Evolutionary conservation across 2,888 invertebrate species (phyloP), one percentile per base, ranked within the genome.

Genomic region (Dynastes maya): DNA sequence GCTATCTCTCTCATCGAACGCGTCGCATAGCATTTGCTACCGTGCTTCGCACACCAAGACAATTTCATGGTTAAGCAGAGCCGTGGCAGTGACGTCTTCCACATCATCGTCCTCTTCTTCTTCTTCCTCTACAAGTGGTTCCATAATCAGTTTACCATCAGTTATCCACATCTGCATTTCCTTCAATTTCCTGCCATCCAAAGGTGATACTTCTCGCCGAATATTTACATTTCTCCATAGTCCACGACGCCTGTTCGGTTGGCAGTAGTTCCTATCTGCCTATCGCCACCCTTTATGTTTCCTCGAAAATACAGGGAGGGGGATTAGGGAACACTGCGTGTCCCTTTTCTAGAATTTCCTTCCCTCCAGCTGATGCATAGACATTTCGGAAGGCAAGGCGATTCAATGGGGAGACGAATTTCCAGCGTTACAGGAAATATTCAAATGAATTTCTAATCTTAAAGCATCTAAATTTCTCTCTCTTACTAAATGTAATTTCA

Each of bases 391-490:
- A 63, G 65, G 53, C 58, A 55, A 55, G 63, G 51, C 63, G 53
- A 55, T 37, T 49, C 61, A 71, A 51, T 27, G 61, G 65, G 65
- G 65, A 22, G 53, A 63, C n/a, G 64, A 68, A 70, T 51, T 63
- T 55, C 32, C 65, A 80, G 80, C 80, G 82, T 82, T 80, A 86
- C 85, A 86, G 87, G 87, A 89, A 37, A 89, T 89, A 89, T 89
- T 89, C 89, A 89, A 89, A 89, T 89, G 89, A 89, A 89, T 89
- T 89, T 89, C 89, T 89, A 89, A 89, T 89, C 89, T 88, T 85
- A 82, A 81, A 82, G 81, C 82, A 80, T 82, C 79, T 61, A 27
- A 51, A 9, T 45, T 8, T 45, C 8, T 2, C 45, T 37, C 6
- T 45, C 45, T 40, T 11, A 8, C 9, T 45, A 11, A 45, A 45